Percentiles rank a stretch among this genome's conserved stretches.
Evolutionary conservation across 92 coral and sea anemone genomes (phyloP).

Genomic region (Nematostella vectensis): DNA sequence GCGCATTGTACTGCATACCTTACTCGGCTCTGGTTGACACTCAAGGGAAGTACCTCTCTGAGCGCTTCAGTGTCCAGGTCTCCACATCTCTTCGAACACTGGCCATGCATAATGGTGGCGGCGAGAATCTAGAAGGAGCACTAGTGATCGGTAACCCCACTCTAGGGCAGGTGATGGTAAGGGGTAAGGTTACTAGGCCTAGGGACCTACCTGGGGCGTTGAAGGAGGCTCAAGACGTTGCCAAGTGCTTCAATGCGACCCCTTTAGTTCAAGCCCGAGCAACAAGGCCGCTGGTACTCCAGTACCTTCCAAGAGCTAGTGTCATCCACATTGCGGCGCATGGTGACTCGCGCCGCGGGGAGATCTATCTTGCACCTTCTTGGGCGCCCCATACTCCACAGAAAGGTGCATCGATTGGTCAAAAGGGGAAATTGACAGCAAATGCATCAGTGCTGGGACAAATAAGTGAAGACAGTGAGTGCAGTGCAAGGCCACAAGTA

Average conservation of each 20-base stretch:
- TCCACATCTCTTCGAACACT: slow-evolving; percentile 29
- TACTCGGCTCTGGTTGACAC: slow-evolving; percentile 26
- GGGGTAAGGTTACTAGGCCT: slow-evolving; percentile 6
- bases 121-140: slow-evolving; percentile 10
- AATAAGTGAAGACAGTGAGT: no score
- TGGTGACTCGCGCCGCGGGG: slow-evolving; percentile 33
- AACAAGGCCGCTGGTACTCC: slow-evolving; percentile 11
- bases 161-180: not conserved
- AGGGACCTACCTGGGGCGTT: slow-evolving; percentile 11
- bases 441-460: no score
- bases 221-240: slow-evolving; percentile 21
- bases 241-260: slow-evolving; percentile 10
- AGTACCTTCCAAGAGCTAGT: slow-evolving; percentile 14
- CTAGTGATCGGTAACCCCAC: slow-evolving; percentile 22
- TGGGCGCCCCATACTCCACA: no score
- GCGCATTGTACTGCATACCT: slow-evolving; percentile 19
- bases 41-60: slow-evolving; percentile 12
- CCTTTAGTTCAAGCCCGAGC: slow-evolving; percentile 16
- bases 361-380: slow-evolving; percentile 35
- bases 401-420: not conserved
- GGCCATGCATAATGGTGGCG: slow-evolving; percentile 2
- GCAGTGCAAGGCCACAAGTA: no score
- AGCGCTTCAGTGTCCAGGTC: slow-evolving; percentile 20
- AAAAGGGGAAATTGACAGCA: no score
- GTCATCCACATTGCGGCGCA: slow-evolving; percentile 42